Base-by-base conservation (phyloP, 2,113 vertebrate species). In the Laticauda laticaudata region DNA sequence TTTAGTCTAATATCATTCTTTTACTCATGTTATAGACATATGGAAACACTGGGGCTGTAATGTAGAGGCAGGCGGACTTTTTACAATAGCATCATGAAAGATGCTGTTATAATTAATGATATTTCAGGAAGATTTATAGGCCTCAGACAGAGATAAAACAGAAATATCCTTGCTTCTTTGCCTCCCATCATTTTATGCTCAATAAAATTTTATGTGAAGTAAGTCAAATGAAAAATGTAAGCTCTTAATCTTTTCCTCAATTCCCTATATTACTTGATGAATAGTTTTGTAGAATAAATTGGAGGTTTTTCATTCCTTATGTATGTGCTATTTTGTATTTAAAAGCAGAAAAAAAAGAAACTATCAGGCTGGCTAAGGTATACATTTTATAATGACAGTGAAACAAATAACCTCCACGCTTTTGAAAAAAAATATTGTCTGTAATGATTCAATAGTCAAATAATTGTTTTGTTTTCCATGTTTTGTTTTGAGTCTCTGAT, bases 171-270 rank as follows among this genome's bases (percentile, higher is more conserved):
- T 96, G 95, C 96, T 97, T 97, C 95, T 96, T 93, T 91, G 93
- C 95, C 95, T 97, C 95, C 96, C 91, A 94, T 97, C 95, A 95
- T 98, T 97, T 97, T 97, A 96, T 96, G 95, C 96, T 96, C 95
- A 96, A 95, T 97, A 96, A 98, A 97, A 97, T 97, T 97, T 98
- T 98, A 97, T 97, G 94, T 95, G 96, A 96, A 97, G 95, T 96
- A 97, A 98, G 97, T 96, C 95, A 96, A 97, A 95, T 96, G 96
- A 97, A 97, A 98, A 97, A 97, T 97, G 96, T 97, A 97, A 97
- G 95, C 96, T 97, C 96, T 97, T 97, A 97, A 97, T 97, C 96
- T 97, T 96, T 96, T 96, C 95, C 96, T 96, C 92, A 95, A 96
- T 96, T 95, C 95, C 94, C 92, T 96, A 95, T 95, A 87, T 97